Base-by-base conservation (phyloP, 1,140 invertebrate genomes). In the Drosophila neocordata region DNA sequence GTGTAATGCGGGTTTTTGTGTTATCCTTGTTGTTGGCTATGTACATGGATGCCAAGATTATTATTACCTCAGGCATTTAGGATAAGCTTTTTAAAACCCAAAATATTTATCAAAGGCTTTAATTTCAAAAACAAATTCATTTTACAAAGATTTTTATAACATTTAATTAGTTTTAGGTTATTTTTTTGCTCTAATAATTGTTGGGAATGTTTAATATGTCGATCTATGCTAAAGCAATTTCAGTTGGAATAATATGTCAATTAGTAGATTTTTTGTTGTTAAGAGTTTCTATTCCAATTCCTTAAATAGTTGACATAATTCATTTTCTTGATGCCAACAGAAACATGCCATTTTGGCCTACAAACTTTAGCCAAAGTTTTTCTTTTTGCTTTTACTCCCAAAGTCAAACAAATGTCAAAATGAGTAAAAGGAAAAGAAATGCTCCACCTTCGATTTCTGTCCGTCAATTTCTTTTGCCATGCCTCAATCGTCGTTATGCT, bases 341-440 rank as follows among this genome's bases (percentile, higher is more conserved):
- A 48, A 48, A 48, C 15, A 20, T 57, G 27, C 8, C 31, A 31
- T 57, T 18, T 34, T 18, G 31, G 13, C 55, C 13, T 57, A 2
- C n/a, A 57, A 57, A 57, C 12, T 31, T 31, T 38, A 7, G 6
- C 12, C 1, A 58, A 18, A 22, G 5, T 34, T 15, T 37, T n/a
- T n/a, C n/a, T n/a, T n/a, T n/a, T n/a, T n/a, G n/a, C 34, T 24
- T 4, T 0, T 34, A 8, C 55, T 38, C 41, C 38, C 51, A 64
- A 61, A 79, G 69, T 80, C 72, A 80, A 72, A 80, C 72, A 61
- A 68, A 58, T 68, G 64, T 71, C 72, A 75, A 65, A 82, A 61
- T 63, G 41, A 37, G 55, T 31, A 61, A 27, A 61, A 37, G 22
- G 11, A 38, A 15, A 24, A 24, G 53, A 41, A 41, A 13, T 0